Evolutionary conservation across 2,888 invertebrate genomes (phyloP), one percentile per base, ranked within the genome.

Genomic region (Hylaea fasciaria): DNA sequence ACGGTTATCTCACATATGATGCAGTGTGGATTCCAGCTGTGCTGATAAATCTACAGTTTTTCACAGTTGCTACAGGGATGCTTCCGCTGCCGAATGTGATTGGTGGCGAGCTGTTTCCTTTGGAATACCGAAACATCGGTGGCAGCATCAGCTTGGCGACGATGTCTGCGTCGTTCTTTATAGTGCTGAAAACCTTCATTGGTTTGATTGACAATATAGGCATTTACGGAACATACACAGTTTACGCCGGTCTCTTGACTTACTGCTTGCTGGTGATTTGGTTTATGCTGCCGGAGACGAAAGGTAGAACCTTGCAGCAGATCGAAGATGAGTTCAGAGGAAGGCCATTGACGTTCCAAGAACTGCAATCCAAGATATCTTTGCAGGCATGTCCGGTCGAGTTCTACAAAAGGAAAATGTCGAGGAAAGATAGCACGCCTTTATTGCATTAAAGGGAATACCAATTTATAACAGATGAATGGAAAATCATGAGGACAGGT

Each of bases 71-170:
- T 2, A 82, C 93, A 0, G 95, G 95, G 0, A 86, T 94, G 74
- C 83, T 94, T 9, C 95, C 95, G 0, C 70, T 96, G 58, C 95
- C 95, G 0, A 95, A 94, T 87, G 93, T 95, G 5, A 93, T 96
- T 83, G 93, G 94, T 37, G 95, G 95, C 0, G 96, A 96, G 76
- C 88, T 96, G 0, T 95, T 95, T 65, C 93, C 95, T 0, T 83
- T 93, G 22, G 89, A 92, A 48, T 93, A 93, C 50, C 88, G 94
- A 53, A 94, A 94, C 22, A 80, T 94, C 0, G 95, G 95, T 0
- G 93, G 94, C 0, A 94, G 94, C 0, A 83, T 95, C 10, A 93
- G 94, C 12, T 85, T 94, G 17, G 91, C 93, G 39, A 90, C 93
- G 2, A 91, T 93, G 17, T 94, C 94, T 44, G 71, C 90, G 0